Base-by-base conservation (phyloP, 2,797 vertebrate genomes). In the Manis pentadactyla region DNA sequence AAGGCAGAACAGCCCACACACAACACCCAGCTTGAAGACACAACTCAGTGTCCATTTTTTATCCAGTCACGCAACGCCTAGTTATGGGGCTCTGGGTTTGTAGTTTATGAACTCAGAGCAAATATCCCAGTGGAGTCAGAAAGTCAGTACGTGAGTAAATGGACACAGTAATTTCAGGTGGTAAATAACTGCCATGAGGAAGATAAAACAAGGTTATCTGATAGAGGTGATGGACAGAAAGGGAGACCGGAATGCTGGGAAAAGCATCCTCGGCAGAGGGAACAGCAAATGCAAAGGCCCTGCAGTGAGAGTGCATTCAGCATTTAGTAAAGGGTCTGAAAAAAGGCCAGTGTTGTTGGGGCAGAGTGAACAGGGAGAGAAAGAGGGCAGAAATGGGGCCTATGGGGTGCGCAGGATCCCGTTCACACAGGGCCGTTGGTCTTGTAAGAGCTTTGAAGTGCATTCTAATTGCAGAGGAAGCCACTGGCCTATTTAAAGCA, bases 271-370 rank as follows among this genome's bases (percentile, higher is more conserved):
- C 11, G 31, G 84, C 51, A 69, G 61, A 92, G 27, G 81, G 69
- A 31, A 39, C 15, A 61, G 84, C 69, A 73, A 25, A 5, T 21
- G 49, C 71, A n/a, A 71, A 94, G 87, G 49, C 57, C 75, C 64
- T 51, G 29, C 19, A 3, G 51, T 8, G 14, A 69, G 73, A 86
- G 46, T 11, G 34, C 31, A 53, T n/a, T 51, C 23, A 15, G 2
- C 5, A 1, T 3, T 23, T 46, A 46, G 10, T 4, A 15, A 7
- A 25, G 5, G 1, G 12, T 31, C 29, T 0, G 0, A 1, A 7
- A 34, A 64, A 71, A 92, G 39, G 15, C 69, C 64, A 2, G 14
- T 12, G 42, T 14, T 4, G 9, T n/a, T 11, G 39, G 53, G 74
- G 18, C 46, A 11, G 18, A 31, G 37, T 9, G 21, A n/a, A 57